Percentiles rank a stretch among this genome's conserved stretches.
These are phyloP conservation scores for Cephus pulcher DNA, from an alignment of 2,888 invertebrate species.

Conservation along the genomic window DNA sequence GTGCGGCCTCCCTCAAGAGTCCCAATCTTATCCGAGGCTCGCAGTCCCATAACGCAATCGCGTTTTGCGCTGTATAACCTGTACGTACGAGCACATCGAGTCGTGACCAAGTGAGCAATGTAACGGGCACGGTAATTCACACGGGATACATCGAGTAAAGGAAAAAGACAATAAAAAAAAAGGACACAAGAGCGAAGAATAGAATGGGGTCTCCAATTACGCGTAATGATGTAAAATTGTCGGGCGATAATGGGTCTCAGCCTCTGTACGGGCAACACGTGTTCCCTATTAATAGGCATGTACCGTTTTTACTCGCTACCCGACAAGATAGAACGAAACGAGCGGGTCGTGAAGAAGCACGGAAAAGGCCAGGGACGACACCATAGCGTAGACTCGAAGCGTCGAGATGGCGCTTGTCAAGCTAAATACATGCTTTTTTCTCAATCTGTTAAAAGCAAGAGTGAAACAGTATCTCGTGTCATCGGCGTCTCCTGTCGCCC, in stretches of 20 bases:
- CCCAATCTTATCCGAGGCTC: background rate
- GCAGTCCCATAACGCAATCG: background rate
- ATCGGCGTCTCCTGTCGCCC: background rate
- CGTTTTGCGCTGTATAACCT: background rate
- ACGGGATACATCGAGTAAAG: background rate
- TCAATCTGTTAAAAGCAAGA: constrained; percentile 44
- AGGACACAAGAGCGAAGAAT: constrained; percentile 4
- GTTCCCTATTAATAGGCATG: constrained; percentile 54
- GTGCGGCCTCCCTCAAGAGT: background rate
- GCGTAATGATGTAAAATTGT: constrained; percentile 57
- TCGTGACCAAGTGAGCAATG: background rate
- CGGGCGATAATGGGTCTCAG: constrained; percentile 48
- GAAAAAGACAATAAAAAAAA: background rate
- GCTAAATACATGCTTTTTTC: constrained; percentile 43
- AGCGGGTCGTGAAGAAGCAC: background rate
- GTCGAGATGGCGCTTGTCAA: constrained; percentile 43
- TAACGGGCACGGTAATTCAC: background rate
- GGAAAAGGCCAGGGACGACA: background rate
- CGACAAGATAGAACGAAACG: constrained; percentile 11
- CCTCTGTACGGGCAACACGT: constrained; percentile 42
- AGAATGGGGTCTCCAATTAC: constrained; percentile 47
- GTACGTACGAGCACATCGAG: background rate
- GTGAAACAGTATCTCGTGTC: constrained; percentile 31
- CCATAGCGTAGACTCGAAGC: constrained; percentile 17
- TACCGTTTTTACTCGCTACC: constrained; percentile 40